Evolutionary conservation across 2,797 vertebrate genomes (phyloP).

Genomic region (Lerista edwardsae): DNA sequence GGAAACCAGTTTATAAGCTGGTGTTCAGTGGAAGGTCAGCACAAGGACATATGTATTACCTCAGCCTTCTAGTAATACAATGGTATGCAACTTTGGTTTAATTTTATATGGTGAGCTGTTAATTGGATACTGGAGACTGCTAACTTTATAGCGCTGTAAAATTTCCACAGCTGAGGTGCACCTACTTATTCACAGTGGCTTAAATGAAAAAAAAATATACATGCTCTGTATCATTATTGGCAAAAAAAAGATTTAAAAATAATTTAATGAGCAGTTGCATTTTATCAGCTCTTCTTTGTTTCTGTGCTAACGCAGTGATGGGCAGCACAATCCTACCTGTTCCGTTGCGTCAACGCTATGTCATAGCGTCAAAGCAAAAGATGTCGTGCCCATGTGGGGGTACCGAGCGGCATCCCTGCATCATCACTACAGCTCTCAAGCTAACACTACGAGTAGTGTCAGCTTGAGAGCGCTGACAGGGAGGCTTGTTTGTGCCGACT

Average conservation of each 20-base stretch:
- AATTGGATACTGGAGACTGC: slow-evolving; percentile 71
- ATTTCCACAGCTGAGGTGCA: slow-evolving; percentile 45
- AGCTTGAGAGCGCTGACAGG: no score
- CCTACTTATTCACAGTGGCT: slow-evolving; percentile 37
- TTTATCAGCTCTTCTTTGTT: neutral
- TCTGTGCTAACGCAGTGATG: no score
- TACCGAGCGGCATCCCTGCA: no score
- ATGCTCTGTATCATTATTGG: neutral
- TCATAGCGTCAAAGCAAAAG: no score
- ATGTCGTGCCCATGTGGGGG: no score
- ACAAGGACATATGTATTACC: slow-evolving; percentile 22
- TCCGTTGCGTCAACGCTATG: no score
- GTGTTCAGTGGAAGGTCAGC: neutral
- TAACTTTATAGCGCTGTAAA: slow-evolving; percentile 76
- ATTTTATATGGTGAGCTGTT: slow-evolving; percentile 66
- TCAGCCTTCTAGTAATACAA: slow-evolving; percentile 52
- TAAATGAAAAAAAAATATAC: neutral
- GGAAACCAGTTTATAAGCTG: accelerated
- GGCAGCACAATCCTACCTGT: no score
- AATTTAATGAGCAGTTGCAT: neutral
- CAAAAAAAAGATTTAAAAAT: slow-evolving; percentile 26
- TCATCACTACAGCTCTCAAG: no score
- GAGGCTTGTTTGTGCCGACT: no score
- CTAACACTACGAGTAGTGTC: no score
- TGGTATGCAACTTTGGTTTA: slow-evolving; percentile 59